Conservation (phyloP, 2,888 invertebrate genomes). For the Melolontha melolontha region DNA sequence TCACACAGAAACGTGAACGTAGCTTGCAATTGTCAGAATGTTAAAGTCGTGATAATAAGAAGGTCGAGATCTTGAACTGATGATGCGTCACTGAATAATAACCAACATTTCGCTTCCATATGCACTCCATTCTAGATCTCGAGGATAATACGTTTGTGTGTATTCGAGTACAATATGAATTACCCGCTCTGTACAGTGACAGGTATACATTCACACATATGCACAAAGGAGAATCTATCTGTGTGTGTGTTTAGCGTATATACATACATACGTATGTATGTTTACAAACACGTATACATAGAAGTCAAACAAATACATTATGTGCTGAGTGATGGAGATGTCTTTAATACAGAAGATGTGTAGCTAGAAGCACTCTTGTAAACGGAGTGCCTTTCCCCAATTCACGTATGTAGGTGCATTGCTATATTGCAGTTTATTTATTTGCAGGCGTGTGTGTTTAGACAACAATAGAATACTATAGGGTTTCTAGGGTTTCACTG, state of each 20-base stretch:
- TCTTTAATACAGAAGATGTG: too few species aligned
- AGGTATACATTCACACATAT: neutral
- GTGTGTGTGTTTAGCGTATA: neutral
- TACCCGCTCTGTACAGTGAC: slow-evolving; percentile 20
- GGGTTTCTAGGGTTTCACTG: too few species aligned
- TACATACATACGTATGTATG: neutral
- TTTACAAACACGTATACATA: too few species aligned
- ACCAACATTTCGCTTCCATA: slow-evolving; percentile 11
- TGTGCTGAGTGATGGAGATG: too few species aligned
- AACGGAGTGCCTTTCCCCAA: slow-evolving; percentile 1
- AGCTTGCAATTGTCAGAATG: slow-evolving; percentile 7
- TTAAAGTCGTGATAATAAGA: slow-evolving; percentile 5
- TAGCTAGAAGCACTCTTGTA: too few species aligned
- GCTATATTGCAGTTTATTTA: slow-evolving; percentile 20
- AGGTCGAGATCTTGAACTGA: slow-evolving; percentile 15
- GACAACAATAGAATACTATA: neutral
- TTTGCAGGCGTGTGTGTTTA: neutral
- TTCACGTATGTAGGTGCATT: slow-evolving; percentile 15
- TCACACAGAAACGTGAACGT: too few species aligned
- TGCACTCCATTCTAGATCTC: slow-evolving; percentile 3
- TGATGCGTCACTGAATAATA: slow-evolving; percentile 36
- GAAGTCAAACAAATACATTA: too few species aligned
- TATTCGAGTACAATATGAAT: slow-evolving; percentile 24
- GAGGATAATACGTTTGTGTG: slow-evolving; percentile 23
- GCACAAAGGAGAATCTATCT: neutral